Conservation (phyloP, 2,113 vertebrate species). For the Taxidea taxus region DNA sequence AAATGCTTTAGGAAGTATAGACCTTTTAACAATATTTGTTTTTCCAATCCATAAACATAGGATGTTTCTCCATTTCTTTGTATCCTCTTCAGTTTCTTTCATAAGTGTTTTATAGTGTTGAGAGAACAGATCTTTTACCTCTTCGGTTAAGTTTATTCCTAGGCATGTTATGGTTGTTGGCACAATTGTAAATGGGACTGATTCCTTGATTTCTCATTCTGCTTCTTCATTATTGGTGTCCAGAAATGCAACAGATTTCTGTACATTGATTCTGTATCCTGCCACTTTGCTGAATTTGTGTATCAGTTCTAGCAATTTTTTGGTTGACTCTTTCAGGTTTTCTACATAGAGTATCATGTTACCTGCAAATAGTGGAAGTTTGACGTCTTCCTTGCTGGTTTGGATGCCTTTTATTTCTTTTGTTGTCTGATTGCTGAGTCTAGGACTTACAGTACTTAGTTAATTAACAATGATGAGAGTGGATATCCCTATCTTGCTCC, state of each 20-base stretch:
- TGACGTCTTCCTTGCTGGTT: no score
- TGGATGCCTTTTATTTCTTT: no score
- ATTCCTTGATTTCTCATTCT: neutral
- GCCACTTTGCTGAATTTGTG: neutral
- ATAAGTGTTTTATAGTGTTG: neutral
- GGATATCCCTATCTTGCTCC: no score
- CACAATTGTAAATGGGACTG: neutral
- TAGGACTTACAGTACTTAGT: no score
- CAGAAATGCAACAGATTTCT: neutral
- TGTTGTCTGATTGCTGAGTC: no score
- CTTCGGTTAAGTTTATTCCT: neutral
- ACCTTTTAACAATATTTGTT: neutral
- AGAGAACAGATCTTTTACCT: neutral
- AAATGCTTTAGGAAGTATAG: neutral
- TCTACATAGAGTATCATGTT: no score
- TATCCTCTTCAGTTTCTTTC: neutral
- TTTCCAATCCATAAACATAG: neutral
- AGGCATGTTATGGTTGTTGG: neutral
- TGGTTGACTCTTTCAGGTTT: neutral
- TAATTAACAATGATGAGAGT: no score
- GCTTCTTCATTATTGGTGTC: neutral
- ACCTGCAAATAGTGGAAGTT: no score
- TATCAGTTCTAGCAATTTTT: neutral
- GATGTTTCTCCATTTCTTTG: neutral
- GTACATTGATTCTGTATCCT: neutral